A percentile compares a stretch with the other conserved stretches of the same genome.
These are phyloP conservation scores for Drosophila pandora DNA, from an alignment of 1,140 invertebrate species.

Conservation along the genomic window DNA sequence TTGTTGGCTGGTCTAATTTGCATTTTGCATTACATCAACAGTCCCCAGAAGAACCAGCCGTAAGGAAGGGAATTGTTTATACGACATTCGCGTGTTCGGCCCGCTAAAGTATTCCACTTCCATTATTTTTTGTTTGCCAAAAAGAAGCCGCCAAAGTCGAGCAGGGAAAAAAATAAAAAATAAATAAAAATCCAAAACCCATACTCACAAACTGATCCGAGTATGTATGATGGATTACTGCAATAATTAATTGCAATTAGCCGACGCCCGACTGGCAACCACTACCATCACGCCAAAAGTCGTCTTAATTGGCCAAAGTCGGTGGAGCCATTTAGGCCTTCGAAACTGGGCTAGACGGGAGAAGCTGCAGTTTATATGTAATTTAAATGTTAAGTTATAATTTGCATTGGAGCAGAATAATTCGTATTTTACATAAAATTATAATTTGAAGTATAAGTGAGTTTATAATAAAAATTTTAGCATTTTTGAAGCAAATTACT, in stretches of 20 bases:
- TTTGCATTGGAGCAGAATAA: not conserved
- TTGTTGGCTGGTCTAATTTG: conserved; percentile 55
- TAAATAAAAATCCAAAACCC: conserved; percentile 24
- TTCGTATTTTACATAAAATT: not conserved
- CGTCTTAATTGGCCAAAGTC: conserved; percentile 15
- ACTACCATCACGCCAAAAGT: conserved; percentile 18
- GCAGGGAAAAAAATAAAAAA: not conserved
- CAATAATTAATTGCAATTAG: conserved; percentile 80
- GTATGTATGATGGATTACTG: conserved; percentile 70
- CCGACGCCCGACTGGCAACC: conserved; percentile 39
- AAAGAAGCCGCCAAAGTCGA: conserved; percentile 58
- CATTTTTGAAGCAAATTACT: too few relatives aligned
- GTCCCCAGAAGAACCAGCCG: conserved; percentile 19
- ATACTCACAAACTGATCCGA: conserved; percentile 32
- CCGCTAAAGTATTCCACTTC: conserved; percentile 46
- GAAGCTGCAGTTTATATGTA: not conserved
- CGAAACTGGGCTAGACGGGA: not conserved
- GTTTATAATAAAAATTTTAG: not conserved
- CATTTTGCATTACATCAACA: conserved; percentile 66
- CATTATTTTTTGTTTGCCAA: conserved; percentile 39
- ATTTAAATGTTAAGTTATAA: not conserved
- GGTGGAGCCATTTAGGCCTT: conserved; percentile 1
- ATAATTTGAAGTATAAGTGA: not conserved
- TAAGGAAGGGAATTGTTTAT: conserved; percentile 57
- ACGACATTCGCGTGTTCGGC: conserved; percentile 73